Evolutionary conservation across 2,888 invertebrate species (phyloP).

Genomic region (Hyles lineata): DNA sequence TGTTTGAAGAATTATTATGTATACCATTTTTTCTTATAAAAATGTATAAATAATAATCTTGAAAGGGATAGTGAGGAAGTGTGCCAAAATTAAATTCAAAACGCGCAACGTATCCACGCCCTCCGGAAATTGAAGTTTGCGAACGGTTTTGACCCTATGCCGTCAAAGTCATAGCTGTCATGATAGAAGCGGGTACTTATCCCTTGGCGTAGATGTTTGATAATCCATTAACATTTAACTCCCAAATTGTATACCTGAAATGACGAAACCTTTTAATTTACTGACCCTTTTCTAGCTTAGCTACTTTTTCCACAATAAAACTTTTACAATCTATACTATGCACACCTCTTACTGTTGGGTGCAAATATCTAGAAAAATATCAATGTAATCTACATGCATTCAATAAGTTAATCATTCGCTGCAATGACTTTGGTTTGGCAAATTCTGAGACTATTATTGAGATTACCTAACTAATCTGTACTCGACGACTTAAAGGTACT

Average conservation of each 20-base stretch:
- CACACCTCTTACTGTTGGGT: too few species aligned
- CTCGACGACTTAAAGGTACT: too few species aligned
- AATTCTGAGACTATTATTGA: too few species aligned
- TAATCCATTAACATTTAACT: not conserved
- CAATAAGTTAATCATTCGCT: too few species aligned
- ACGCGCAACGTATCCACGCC: constrained; percentile 57
- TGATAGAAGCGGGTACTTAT: constrained; percentile 40
- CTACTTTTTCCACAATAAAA: too few species aligned
- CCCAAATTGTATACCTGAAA: not conserved
- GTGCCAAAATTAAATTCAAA: constrained; percentile 68
- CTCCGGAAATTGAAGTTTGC: constrained; percentile 78
- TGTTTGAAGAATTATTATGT: not conserved
- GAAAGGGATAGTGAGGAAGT: constrained; percentile 8
- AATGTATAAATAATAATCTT: not conserved
- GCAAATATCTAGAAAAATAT: too few species aligned
- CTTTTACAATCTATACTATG: too few species aligned
- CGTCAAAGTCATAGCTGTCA: constrained; percentile 75
- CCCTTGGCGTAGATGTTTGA: constrained; percentile 1
- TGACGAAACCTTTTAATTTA: too few species aligned
- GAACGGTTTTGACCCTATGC: constrained; percentile 71
- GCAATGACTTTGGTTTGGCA: too few species aligned
- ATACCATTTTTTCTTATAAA: not conserved
- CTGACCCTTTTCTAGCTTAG: too few species aligned
- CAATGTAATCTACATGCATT: too few species aligned
- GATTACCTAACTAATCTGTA: too few species aligned